phyloP scores from a whole-genome alignment of 2,888 invertebrate genomes.

The Amphipoea lucens region DNA sequence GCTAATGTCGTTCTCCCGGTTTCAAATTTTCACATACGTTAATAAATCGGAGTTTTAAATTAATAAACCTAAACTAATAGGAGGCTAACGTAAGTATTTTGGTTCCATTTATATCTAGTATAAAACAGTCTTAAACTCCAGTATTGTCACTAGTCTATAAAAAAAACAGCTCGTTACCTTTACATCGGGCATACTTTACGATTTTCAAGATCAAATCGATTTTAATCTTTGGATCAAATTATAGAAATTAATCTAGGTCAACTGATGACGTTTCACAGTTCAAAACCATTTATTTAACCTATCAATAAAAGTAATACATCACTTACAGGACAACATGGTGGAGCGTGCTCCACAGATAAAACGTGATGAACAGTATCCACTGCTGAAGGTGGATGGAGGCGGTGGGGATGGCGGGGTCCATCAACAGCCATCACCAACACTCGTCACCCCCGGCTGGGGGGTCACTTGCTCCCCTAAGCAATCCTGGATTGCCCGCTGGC shows the following conservation, averaged over 20 bases:
- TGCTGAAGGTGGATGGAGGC: conserved; percentile 80
- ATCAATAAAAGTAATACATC: conserved; percentile 10
- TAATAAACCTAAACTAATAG: conserved; percentile 11
- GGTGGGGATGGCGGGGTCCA: conserved; percentile 72
- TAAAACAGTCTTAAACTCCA: background rate
- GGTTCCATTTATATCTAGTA: background rate
- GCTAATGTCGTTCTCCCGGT: conserved; percentile 65
- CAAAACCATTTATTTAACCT: background rate
- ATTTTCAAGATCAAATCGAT: background rate
- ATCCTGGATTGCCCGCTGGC: conserved; percentile 80
- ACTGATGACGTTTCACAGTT: background rate
- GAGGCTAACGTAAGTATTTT: conserved; percentile 46
- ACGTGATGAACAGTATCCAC: conserved; percentile 81
- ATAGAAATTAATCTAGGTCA: background rate
- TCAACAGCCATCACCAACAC: conserved; percentile 61
- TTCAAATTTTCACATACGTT: conserved; percentile 59
- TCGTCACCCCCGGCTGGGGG: conserved; percentile 73
- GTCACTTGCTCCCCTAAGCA: conserved; percentile 75
- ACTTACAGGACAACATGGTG: conserved; percentile 68
- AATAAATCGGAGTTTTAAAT: conserved; percentile 55
- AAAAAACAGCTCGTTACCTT: background rate
- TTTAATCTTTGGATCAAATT: background rate
- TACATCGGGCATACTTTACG: background rate
- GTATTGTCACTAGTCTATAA: background rate
- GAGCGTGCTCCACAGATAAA: conserved; percentile 73